Evolutionary conservation across 2,113 vertebrate species (phyloP), one percentile per base, ranked within the genome.

Genomic region (Bettongia penicillata): DNA sequence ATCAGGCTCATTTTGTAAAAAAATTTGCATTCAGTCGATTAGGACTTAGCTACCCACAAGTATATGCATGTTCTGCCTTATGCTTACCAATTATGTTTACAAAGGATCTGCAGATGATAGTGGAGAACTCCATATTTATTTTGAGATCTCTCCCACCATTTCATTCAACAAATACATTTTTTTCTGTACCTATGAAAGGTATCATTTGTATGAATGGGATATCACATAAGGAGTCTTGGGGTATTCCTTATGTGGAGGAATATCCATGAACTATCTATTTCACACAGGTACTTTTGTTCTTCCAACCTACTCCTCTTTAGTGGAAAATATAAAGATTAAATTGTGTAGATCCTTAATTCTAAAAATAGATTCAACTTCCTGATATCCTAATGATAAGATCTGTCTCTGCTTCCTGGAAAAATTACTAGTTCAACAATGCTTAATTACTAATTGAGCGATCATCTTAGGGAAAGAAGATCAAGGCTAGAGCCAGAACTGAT

Each of bases 341-440:
- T 96, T 89, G 19, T 84, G 23, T 43, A 96, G 28, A 1, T 93
- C 23, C 93, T 24, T 93, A 91, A 91, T 95, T 95, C 93, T 43
- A 95, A 96, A 94, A 93, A 84, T 12, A 26, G 49, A 93, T 92
- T n/a, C 53, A 50, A n/a, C 92, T 93, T 94, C 91, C 77, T 94
- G 53, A 94, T 91, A 96, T 95, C 53, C 84, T 95, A 91, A 89
- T 94, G 57, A 8, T 23, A 50, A 91, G 89, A 90, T 48, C n/a
- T 1, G 26, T 93, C 12, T 96, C 25, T 92, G 28, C 94, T 94
- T 95, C 37, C 89, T 96, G 91, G 90, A 94, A 91, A 84, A 96
- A 94, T 95, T 95, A 95, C 94, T 43, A 96, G 51, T 61, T 96
- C 19, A 92, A 22, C 37, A 94, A 53, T 57, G 2, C 94, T 95